phyloP scores from a whole-genome alignment of 2,888 invertebrate genomes.

The Carcina quercana region DNA sequence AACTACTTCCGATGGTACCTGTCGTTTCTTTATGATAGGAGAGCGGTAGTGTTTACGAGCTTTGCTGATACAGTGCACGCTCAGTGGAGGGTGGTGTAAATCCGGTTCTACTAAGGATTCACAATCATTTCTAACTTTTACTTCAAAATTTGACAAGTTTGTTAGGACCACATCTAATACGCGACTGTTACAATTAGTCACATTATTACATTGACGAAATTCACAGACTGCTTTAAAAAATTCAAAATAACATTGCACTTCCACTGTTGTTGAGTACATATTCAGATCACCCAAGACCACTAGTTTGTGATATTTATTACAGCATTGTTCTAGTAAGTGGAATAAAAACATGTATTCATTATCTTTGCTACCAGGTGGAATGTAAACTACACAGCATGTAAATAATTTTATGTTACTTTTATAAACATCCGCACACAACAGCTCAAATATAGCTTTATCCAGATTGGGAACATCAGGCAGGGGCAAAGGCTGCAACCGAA shows the following conservation, averaged over 20 bases:
- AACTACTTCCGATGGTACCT: neutral
- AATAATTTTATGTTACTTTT: neutral
- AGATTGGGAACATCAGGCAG: neutral
- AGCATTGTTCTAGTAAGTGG: constrained; percentile 1
- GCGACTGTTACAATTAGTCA: constrained; percentile 15
- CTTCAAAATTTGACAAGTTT: constrained; percentile 1
- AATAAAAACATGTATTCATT: constrained; percentile 3
- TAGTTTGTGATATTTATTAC: constrained; percentile 2
- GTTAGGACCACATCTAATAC: too few relatives aligned
- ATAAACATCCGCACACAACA: neutral
- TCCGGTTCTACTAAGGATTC: constrained; percentile 9
- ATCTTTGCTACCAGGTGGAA: neutral
- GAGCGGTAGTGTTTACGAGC: too few relatives aligned
- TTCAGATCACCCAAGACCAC: constrained; percentile 14
- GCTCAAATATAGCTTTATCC: neutral
- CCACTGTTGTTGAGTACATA: constrained; percentile 7
- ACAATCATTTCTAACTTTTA: constrained; percentile 3
- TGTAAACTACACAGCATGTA: neutral
- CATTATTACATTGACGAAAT: constrained; percentile 14
- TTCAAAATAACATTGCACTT: constrained; percentile 12
- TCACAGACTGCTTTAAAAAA: constrained; percentile 17
- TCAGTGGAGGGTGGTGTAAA: constrained; percentile 12
- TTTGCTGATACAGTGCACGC: too few relatives aligned
- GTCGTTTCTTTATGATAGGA: neutral
- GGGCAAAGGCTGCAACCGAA: constrained; percentile 1